These are phyloP conservation scores for Apostichopus californicus DNA, from an alignment of 35 echinoderm and acorn worm genomes.

Conservation along the genomic window DNA sequence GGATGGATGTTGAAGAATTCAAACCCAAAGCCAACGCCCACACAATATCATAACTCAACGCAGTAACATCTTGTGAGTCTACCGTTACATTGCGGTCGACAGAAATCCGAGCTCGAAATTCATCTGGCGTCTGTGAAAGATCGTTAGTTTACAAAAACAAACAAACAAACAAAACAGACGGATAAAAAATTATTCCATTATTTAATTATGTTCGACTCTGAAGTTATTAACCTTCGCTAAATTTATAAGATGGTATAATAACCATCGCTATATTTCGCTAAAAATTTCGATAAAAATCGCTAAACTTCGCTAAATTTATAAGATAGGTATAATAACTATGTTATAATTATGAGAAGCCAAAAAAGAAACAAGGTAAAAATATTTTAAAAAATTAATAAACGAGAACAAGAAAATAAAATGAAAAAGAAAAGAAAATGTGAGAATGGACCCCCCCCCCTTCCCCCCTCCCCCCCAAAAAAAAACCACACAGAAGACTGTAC, in stretches of 20 bases:
- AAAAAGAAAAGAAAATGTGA: too few relatives aligned
- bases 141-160: too few relatives aligned
- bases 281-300: too few relatives aligned
- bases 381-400: not conserved
- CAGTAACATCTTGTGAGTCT: constrained; percentile 19
- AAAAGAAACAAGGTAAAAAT: not conserved
- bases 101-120: constrained; percentile 7
- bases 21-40: constrained; percentile 58
- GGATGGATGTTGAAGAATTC: constrained; percentile 11
- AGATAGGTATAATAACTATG: too few relatives aligned
- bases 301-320: too few relatives aligned
- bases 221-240: too few relatives aligned
- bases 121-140: constrained; percentile 27
- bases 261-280: too few relatives aligned
- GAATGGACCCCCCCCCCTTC: not conserved
- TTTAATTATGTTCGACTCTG: too few relatives aligned
- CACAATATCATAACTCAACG: constrained; percentile 49
- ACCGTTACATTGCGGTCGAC: not conserved
- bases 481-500: not conserved
- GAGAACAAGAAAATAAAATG: not conserved
- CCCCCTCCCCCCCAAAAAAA: not conserved
- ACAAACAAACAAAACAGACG: too few relatives aligned
- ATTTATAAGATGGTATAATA: too few relatives aligned
- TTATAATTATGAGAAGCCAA: not conserved
- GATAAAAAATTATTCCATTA: too few relatives aligned